Evolutionary conservation across 1,140 invertebrate genomes (phyloP).

Genomic region (Arctopsyche grandis): DNA sequence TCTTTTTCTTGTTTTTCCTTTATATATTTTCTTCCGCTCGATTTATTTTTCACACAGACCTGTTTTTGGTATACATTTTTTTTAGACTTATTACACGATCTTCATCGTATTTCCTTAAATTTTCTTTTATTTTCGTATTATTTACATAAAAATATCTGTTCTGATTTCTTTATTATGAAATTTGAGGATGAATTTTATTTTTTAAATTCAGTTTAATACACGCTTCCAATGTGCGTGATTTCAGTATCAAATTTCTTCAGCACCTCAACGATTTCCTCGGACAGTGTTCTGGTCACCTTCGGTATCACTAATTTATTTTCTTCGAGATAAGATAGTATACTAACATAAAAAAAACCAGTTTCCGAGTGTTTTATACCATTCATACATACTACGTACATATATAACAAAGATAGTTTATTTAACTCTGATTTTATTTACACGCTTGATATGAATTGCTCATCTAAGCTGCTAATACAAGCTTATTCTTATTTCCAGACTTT

Average conservation of each 20-base stretch:
- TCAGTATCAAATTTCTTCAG: constrained; percentile 7
- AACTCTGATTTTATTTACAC: too few species aligned
- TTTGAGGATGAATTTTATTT: too few species aligned
- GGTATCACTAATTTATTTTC: constrained; percentile 28
- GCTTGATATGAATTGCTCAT: too few species aligned
- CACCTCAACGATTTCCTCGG: not conserved
- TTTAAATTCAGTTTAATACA: too few species aligned
- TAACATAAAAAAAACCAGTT: not conserved
- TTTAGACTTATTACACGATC: constrained; percentile 3
- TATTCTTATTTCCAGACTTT: too few species aligned
- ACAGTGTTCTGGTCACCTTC: constrained; percentile 1
- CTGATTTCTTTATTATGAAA: too few species aligned
- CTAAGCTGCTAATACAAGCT: too few species aligned
- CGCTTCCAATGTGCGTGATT: not conserved
- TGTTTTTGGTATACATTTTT: not conserved
- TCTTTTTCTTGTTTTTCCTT: constrained; percentile 7
- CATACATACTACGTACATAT: not conserved
- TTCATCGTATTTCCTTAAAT: not conserved
- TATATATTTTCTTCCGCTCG: not conserved
- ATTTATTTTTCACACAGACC: constrained; percentile 13
- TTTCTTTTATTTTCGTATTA: not conserved
- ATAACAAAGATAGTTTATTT: not conserved
- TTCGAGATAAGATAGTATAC: constrained; percentile 27
- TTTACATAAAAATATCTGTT: too few species aligned
- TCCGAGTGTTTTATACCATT: constrained; percentile 14